Evolutionary conservation across 2,113 vertebrate species (phyloP).

Genomic region (Nycticebus coucang): DNA sequence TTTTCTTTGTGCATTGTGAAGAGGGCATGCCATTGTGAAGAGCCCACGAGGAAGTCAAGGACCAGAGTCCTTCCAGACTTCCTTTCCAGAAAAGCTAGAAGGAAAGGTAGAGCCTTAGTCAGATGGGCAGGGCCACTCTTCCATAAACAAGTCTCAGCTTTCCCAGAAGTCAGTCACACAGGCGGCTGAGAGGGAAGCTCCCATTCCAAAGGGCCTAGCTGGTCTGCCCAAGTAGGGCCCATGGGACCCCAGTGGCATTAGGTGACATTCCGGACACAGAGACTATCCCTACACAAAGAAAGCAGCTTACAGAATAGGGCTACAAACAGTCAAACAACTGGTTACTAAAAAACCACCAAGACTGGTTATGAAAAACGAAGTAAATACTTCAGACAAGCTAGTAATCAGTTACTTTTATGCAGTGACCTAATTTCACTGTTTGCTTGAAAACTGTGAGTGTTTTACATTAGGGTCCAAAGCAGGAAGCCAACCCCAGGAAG

Average conservation of each 20-base stretch:
- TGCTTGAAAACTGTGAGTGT: neutral
- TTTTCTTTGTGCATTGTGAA: slow-evolving; percentile 27
- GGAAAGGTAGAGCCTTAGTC: neutral
- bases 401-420: neutral
- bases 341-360: neutral
- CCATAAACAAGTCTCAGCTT: slow-evolving; percentile 28
- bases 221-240: neutral
- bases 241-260: neutral
- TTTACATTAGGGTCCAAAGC: neutral
- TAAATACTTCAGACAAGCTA: neutral
- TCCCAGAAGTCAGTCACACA: neutral
- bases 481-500: neutral
- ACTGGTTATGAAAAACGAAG: neutral
- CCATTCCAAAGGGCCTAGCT: neutral
- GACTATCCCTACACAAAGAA: neutral
- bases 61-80: neutral
- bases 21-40: neutral
- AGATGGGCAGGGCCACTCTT: neutral
- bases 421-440: neutral
- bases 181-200: neutral
- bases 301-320: neutral
- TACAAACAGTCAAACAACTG: neutral
- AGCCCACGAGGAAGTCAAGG: slow-evolving; percentile 44
- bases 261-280: neutral
- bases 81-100: neutral